A percentile compares a stretch with the other conserved stretches of the same genome.
Conservation (phyloP, 2,797 vertebrate species). For the Sebastes goodei region DNA sequence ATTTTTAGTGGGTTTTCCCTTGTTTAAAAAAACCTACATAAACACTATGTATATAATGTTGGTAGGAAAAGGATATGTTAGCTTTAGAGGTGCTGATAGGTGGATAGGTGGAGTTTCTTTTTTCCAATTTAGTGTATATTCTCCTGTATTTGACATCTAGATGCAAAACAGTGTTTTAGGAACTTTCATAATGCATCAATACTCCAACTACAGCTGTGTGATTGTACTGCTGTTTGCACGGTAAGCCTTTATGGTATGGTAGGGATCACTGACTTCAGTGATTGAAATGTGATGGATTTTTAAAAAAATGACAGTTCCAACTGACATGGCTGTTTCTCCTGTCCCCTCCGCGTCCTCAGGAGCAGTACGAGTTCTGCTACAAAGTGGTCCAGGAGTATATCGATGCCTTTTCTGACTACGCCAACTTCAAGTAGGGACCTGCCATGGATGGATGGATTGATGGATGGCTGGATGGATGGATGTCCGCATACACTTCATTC, state of each 20-base stretch:
- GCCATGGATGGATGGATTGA: slow-evolving; percentile 11
- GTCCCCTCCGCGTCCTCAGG: slow-evolving; percentile 75
- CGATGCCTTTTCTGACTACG: slow-evolving; percentile 98
- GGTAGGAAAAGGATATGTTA: background rate
- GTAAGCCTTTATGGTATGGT: background rate
- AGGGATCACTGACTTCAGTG: background rate
- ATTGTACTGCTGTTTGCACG: background rate
- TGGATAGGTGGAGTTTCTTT: background rate
- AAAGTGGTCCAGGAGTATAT: slow-evolving; percentile 99
- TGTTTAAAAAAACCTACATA: too few species aligned
- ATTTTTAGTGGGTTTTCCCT: too few species aligned
- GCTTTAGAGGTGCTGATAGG: too few species aligned
- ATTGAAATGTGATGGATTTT: background rate
- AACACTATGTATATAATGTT: too few species aligned
- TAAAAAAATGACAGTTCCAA: background rate
- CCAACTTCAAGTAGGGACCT: slow-evolving; percentile 94
- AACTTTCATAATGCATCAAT: too few species aligned
- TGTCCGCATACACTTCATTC: slow-evolving; percentile 41
- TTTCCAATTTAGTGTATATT: background rate
- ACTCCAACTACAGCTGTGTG: background rate
- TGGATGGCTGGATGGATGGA: background rate
- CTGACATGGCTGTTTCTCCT: background rate
- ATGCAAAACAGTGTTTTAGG: too few species aligned
- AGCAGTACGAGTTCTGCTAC: slow-evolving; percentile 99
- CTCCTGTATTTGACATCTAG: too few species aligned